Percentiles rank a stretch among this genome's conserved stretches.
phyloP scores from a whole-genome alignment of 2,113 vertebrate species.

The Delphinus delphis region DNA sequence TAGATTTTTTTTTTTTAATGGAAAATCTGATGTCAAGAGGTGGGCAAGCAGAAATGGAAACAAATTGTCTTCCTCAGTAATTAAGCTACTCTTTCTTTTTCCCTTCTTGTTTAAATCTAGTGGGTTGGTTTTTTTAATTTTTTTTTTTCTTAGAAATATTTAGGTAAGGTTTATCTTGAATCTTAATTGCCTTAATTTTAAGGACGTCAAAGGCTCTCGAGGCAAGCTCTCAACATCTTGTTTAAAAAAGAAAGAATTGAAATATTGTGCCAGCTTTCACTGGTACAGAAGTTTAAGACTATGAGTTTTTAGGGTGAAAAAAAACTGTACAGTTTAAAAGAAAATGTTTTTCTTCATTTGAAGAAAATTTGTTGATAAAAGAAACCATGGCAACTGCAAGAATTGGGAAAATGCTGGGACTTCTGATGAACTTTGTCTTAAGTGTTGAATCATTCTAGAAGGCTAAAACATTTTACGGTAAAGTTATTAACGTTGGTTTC shows the following conservation, averaged over 20 bases:
- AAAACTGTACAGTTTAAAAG: conserved; percentile 97
- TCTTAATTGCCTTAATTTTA: conserved; percentile 99
- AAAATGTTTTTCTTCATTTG: conserved; percentile 95
- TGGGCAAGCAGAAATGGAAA: conserved; percentile 87
- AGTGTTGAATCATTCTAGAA: conserved; percentile 89
- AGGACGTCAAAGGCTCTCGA: conserved; percentile 92
- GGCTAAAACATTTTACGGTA: conserved; percentile 92
- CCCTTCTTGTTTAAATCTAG: conserved; percentile 84
- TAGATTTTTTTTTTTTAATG: conserved; percentile 81
- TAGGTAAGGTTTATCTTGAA: conserved; percentile 95
- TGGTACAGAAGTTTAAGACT: conserved; percentile 90
- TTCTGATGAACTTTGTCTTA: conserved; percentile 92
- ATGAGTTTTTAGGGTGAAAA: conserved; percentile 88
- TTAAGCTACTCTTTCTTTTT: conserved; percentile 93
- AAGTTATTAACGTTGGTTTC: conserved; percentile 87
- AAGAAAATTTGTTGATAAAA: conserved; percentile 96
- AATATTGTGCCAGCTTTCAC: conserved; percentile 85
- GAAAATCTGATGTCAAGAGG: conserved; percentile 83
- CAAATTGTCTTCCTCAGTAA: conserved; percentile 94
- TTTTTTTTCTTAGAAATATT: conserved; percentile 92
- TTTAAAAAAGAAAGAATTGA: conserved; percentile 87
- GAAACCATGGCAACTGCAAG: conserved; percentile 91
- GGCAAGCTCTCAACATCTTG: conserved; percentile 91
- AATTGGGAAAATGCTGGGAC: conserved; percentile 89
- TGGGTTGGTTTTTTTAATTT: conserved; percentile 82